These are phyloP conservation scores for Oligia strigilis DNA, from an alignment of 2,888 invertebrate species.

Conservation along the genomic window DNA sequence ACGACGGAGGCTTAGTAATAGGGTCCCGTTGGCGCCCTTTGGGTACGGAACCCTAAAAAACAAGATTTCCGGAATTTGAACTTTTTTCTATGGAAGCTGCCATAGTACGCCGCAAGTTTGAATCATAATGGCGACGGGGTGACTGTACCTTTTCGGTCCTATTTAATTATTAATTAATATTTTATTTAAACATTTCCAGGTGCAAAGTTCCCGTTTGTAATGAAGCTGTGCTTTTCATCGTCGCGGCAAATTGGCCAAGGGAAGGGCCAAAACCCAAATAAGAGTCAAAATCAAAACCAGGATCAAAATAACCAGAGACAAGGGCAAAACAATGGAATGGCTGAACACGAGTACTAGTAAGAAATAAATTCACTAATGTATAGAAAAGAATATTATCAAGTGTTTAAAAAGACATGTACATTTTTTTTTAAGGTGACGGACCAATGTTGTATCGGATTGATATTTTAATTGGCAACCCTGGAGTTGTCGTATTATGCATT, in stretches of 20 bases:
- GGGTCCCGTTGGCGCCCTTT: too few relatives aligned
- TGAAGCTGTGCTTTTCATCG: constrained; percentile 99
- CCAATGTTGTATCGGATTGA: constrained; percentile 84
- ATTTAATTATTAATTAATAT: background rate
- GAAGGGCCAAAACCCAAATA: constrained; percentile 78
- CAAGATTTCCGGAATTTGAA: background rate
- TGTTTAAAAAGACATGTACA: constrained; percentile 85
- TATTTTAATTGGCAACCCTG: constrained; percentile 65
- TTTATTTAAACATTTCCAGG: constrained; percentile 90
- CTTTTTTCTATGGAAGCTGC: background rate
- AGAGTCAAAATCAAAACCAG: constrained; percentile 70
- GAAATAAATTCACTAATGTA: constrained; percentile 67
- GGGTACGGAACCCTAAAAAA: too few relatives aligned
- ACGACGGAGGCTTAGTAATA: too few relatives aligned
- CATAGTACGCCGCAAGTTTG: background rate
- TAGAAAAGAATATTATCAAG: constrained; percentile 62
- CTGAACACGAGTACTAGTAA: constrained; percentile 88
- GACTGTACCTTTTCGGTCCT: background rate
- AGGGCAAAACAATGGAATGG: constrained; percentile 83
- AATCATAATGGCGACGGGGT: background rate
- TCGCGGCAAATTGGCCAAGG: constrained; percentile 89
- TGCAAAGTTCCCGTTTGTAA: constrained; percentile 99
- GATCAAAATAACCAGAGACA: constrained; percentile 78
- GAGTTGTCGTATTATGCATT: constrained; percentile 67
- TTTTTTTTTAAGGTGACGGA: constrained; percentile 82